These are phyloP conservation scores for Apis cerana DNA, from an alignment of 1,140 invertebrate species.

Conservation along the genomic window DNA sequence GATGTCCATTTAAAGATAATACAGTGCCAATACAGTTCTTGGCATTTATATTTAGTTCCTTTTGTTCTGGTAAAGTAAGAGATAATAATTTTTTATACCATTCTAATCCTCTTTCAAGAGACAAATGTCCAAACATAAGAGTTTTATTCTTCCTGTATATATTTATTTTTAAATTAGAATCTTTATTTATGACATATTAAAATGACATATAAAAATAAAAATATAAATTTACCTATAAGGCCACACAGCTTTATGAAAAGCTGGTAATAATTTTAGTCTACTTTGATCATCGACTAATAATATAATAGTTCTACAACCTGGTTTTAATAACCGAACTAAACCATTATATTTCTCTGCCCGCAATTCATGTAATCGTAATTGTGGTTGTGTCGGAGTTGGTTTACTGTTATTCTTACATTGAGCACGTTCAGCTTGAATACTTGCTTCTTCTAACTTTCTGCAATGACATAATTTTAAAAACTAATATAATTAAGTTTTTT, in stretches of 20 bases:
- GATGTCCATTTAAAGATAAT: constrained; percentile 95
- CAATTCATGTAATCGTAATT: constrained; percentile 94
- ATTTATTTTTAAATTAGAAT: neutral
- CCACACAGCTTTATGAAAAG: constrained; percentile 96
- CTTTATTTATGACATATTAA: neutral
- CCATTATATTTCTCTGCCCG: constrained; percentile 97
- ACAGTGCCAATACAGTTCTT: constrained; percentile 99
- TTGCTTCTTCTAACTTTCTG: constrained; percentile 90
- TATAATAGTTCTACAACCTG: constrained; percentile 96
- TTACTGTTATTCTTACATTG: constrained; percentile 79
- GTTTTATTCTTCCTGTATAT: constrained; percentile 90
- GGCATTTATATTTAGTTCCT: constrained; percentile 95
- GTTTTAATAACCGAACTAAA: constrained; percentile 94
- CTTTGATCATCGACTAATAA: constrained; percentile 94
- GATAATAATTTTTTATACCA: constrained; percentile 96
- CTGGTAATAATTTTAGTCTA: constrained; percentile 91
- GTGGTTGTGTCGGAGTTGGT: constrained; percentile 81
- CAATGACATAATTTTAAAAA: constrained; percentile 26
- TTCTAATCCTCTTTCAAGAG: constrained; percentile 93
- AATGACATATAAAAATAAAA: too few species aligned
- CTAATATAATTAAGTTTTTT: neutral
- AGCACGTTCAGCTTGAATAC: constrained; percentile 84
- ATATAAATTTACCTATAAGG: constrained; percentile 89
- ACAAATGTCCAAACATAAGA: constrained; percentile 95
- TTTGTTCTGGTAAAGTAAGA: constrained; percentile 90